Percentiles rank a stretch among this genome's conserved stretches.
These are phyloP conservation scores for Tenebrio molitor DNA, from an alignment of 1,140 invertebrate genomes.

Conservation along the genomic window DNA sequence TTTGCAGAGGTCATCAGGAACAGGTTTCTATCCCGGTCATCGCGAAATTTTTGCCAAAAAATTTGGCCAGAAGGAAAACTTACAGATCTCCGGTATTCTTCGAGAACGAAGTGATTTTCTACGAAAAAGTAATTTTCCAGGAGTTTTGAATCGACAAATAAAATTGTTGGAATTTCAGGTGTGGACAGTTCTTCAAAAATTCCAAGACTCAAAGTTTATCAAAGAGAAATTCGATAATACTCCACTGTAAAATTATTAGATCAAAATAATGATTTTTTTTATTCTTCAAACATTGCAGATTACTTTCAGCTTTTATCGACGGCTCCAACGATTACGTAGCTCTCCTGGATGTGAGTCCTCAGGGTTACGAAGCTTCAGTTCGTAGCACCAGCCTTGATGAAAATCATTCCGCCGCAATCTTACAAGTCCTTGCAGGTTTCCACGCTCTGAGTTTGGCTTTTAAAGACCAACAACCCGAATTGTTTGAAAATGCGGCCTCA, in stretches of 20 bases:
- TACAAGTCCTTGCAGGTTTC: slow-evolving; percentile 74
- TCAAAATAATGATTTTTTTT: not conserved
- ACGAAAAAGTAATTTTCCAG: slow-evolving; percentile 68
- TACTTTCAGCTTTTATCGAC: slow-evolving; percentile 70
- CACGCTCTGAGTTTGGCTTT: slow-evolving; percentile 79
- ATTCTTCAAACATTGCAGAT: slow-evolving; percentile 62
- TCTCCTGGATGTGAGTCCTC: slow-evolving; percentile 73
- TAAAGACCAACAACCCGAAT: slow-evolving; percentile 72
- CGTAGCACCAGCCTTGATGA: slow-evolving; percentile 70
- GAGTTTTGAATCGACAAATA: no score
- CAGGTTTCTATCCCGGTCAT: slow-evolving; percentile 67
- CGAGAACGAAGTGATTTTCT: slow-evolving; percentile 76
- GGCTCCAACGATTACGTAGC: slow-evolving; percentile 76
- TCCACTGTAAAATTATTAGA: slow-evolving; percentile 54
- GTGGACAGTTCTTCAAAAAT: slow-evolving; percentile 68
- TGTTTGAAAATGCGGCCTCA: slow-evolving; percentile 68
- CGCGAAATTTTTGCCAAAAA: slow-evolving; percentile 75
- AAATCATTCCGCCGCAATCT: slow-evolving; percentile 68
- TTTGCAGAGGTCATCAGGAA: slow-evolving; percentile 9
- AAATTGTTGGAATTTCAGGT: slow-evolving; percentile 48
- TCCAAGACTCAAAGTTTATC: slow-evolving; percentile 67
- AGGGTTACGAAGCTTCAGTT: slow-evolving; percentile 68
- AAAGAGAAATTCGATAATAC: slow-evolving; percentile 69
- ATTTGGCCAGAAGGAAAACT: slow-evolving; percentile 72
- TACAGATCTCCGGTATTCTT: slow-evolving; percentile 77